Conservation (phyloP, 2,888 invertebrate species). For the Camptogramma bilineatum region DNA sequence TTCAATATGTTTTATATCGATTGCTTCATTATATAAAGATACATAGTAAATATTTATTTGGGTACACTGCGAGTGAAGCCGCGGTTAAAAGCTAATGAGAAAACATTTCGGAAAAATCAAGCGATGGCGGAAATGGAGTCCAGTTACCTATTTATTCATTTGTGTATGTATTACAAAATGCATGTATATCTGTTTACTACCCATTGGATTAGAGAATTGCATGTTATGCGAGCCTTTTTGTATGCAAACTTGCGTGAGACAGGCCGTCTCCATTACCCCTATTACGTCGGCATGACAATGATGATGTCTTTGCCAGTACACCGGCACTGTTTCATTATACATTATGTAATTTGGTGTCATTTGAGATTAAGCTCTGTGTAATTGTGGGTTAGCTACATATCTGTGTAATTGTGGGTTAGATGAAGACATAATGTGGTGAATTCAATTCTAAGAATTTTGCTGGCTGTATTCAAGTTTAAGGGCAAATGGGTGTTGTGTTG, state of each 20-base stretch:
- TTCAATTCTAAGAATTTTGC: conserved; percentile 1
- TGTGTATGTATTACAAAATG: background rate
- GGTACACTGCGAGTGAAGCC: too few species aligned
- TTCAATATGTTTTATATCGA: too few species aligned
- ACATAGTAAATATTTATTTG: too few species aligned
- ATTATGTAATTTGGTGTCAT: conserved; percentile 26
- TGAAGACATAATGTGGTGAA: conserved; percentile 9
- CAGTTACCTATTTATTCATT: too few species aligned
- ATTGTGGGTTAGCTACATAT: conserved; percentile 15
- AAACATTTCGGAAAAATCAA: too few species aligned
- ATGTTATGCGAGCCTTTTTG: conserved; percentile 43
- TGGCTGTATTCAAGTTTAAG: conserved; percentile 11
- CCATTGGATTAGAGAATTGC: conserved; percentile 21
- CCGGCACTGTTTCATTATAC: conserved; percentile 34
- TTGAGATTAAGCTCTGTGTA: conserved; percentile 18
- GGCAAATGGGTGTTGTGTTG: background rate
- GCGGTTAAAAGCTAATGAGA: too few species aligned
- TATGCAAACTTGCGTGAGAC: conserved; percentile 45
- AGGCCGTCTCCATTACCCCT: conserved; percentile 30
- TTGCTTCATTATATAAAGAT: too few species aligned
- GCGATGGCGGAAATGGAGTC: too few species aligned
- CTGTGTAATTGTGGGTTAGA: too few species aligned
- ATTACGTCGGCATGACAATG: conserved; percentile 42
- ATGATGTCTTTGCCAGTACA: conserved; percentile 34
- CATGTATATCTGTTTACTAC: conserved; percentile 3